Evolutionary conservation across 2,113 vertebrate genomes (phyloP).

Genomic region (Bubo blakistoni): DNA sequence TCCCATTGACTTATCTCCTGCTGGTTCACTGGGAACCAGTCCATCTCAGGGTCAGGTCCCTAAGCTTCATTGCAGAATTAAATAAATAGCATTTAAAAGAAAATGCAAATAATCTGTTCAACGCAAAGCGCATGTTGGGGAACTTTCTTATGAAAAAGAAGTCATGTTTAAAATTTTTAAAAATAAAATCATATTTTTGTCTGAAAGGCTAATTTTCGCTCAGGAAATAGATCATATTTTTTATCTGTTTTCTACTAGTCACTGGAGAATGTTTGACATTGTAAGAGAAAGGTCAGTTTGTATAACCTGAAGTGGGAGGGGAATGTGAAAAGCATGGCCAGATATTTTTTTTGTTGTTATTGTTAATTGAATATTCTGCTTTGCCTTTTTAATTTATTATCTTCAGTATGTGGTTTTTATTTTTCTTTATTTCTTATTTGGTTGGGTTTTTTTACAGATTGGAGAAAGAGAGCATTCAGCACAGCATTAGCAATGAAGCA

Average conservation of each 20-base stretch:
- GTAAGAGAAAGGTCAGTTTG: slow-evolving; percentile 4
- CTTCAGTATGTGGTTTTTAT: neutral
- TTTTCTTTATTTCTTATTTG: slow-evolving; percentile 22
- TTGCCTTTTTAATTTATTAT: neutral
- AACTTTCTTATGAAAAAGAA: neutral
- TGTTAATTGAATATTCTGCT: neutral
- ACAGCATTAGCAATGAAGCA: slow-evolving; percentile 80
- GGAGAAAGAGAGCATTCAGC: slow-evolving; percentile 84
- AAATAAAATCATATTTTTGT: neutral
- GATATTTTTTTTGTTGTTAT: neutral
- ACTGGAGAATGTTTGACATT: neutral
- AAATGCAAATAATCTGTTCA: neutral
- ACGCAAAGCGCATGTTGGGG: neutral
- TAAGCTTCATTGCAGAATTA: slow-evolving; percentile 13
- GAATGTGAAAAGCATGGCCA: neutral
- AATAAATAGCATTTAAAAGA: slow-evolving; percentile 27
- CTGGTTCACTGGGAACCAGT: slow-evolving; percentile 57
- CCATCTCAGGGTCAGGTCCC: slow-evolving; percentile 45
- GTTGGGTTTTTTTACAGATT: slow-evolving; percentile 71
- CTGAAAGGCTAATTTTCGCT: neutral
- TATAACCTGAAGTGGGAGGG: neutral
- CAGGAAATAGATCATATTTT: neutral
- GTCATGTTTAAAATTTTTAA: neutral
- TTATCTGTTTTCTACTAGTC: neutral
- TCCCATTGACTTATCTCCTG: slow-evolving; percentile 60